A percentile compares a stretch with the other conserved stretches of the same genome.
These are phyloP conservation scores for Parapsyche elsis DNA, from an alignment of 1,140 invertebrate genomes.

Conservation along the genomic window DNA sequence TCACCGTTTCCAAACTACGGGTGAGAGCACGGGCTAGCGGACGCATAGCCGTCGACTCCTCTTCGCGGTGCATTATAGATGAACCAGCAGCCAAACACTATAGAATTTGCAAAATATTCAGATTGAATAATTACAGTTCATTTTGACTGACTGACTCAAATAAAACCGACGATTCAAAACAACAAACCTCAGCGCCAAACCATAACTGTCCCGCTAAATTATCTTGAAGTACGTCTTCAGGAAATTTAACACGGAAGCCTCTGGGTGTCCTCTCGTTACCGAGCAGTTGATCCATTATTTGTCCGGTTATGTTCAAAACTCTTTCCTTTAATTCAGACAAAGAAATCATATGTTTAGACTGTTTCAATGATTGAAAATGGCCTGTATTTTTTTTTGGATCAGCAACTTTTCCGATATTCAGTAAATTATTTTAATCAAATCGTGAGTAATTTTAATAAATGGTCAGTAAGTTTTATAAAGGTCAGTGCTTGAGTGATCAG, in stretches of 20 bases:
- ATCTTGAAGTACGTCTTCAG: conserved; percentile 98
- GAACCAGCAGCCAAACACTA: conserved; percentile 91
- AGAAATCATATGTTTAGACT: no score
- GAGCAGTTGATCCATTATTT: conserved; percentile 95
- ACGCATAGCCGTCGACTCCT: conserved; percentile 95
- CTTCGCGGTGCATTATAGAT: conserved; percentile 96
- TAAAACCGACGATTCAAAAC: conserved; percentile 12
- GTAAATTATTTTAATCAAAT: no score
- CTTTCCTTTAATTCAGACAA: conserved; percentile 70
- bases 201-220: conserved; percentile 97
- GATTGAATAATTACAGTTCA: background rate
- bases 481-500: no score
- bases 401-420: no score
- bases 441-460: no score
- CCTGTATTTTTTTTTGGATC: no score
- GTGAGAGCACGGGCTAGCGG: conserved; percentile 95
- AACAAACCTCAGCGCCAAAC: conserved; percentile 96
- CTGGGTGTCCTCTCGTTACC: conserved; percentile 88
- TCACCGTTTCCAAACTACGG: conserved; percentile 91
- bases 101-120: conserved; percentile 56
- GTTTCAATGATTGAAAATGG: no score
- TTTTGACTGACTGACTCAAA: conserved; percentile 25
- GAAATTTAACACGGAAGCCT: conserved; percentile 98
- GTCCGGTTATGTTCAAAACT: conserved; percentile 91
- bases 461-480: no score